Evolutionary conservation across 2,888 invertebrate species (phyloP).

Genomic region (Bembecia ichneumoniformis): DNA sequence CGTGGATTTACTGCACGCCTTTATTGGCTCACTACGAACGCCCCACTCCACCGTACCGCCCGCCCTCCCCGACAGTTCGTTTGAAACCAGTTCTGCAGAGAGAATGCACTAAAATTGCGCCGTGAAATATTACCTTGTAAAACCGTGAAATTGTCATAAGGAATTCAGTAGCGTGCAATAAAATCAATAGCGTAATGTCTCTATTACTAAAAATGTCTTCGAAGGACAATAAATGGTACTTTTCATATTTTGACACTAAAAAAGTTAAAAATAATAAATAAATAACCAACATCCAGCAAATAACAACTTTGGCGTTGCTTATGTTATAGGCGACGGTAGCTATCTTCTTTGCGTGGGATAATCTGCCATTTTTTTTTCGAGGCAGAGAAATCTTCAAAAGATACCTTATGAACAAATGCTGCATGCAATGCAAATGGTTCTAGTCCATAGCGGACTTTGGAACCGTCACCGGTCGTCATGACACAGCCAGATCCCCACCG

Average conservation of each 20-base stretch:
- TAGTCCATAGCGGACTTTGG: too few relatives aligned
- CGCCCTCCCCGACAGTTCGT: constrained; percentile 33
- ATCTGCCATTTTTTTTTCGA: too few relatives aligned
- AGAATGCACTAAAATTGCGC: constrained; percentile 38
- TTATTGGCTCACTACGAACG: constrained; percentile 64
- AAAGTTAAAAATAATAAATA: not conserved
- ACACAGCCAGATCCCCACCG: too few relatives aligned
- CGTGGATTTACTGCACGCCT: constrained; percentile 69
- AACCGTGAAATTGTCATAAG: not conserved
- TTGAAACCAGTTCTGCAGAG: constrained; percentile 30
- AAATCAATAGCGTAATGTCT: not conserved
- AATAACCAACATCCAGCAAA: too few relatives aligned
- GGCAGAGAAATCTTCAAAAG: too few relatives aligned
- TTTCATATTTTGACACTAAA: not conserved
- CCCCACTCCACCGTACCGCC: constrained; percentile 29
- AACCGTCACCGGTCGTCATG: too few relatives aligned
- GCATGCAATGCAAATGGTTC: too few relatives aligned
- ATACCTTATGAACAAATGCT: too few relatives aligned
- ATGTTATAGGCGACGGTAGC: too few relatives aligned
- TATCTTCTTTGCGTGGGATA: too few relatives aligned
- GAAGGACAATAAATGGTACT: not conserved
- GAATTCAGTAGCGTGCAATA: constrained; percentile 12
- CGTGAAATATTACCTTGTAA: constrained; percentile 1
- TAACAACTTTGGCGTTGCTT: too few relatives aligned
- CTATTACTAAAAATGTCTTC: constrained; percentile 8